Percentiles rank a stretch among this genome's conserved stretches.
Evolutionary conservation across 2,113 vertebrate genomes (phyloP).

Genomic region (Xenus cinereus): DNA sequence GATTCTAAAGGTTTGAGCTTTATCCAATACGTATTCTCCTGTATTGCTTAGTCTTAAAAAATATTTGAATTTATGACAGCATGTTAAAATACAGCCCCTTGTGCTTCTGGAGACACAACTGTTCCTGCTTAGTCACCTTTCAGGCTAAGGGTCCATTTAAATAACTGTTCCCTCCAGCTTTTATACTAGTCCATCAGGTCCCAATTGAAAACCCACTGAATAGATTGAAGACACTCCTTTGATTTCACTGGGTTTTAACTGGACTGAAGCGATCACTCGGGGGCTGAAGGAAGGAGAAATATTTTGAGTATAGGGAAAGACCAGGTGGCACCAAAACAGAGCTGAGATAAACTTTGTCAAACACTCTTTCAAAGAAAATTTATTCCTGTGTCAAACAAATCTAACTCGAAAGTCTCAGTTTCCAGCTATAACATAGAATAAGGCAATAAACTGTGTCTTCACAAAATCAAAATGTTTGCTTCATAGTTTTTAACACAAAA

Average conservation of each 20-base stretch:
- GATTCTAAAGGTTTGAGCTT: constrained; percentile 82
- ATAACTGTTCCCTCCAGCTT: constrained; percentile 48
- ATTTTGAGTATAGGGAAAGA: constrained; percentile 38
- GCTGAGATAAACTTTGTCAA: constrained; percentile 42
- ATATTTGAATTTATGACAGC: constrained; percentile 50
- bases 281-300: constrained; percentile 53
- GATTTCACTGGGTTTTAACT: constrained; percentile 55
- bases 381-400: constrained; percentile 53
- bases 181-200: background rate
- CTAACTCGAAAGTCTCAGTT: constrained; percentile 65
- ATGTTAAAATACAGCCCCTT: constrained; percentile 49
- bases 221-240: background rate
- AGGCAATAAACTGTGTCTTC: constrained; percentile 76
- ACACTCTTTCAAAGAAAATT: constrained; percentile 34
- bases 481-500: constrained; percentile 60
- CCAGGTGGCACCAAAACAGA: constrained; percentile 54
- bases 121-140: constrained; percentile 58
- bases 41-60: constrained; percentile 65
- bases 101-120: constrained; percentile 63
- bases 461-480: constrained; percentile 61
- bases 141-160: constrained; percentile 50
- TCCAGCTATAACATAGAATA: constrained; percentile 61
- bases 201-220: constrained; percentile 28
- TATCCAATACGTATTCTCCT: constrained; percentile 73
- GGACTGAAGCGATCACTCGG: constrained; percentile 20